Base-by-base conservation (phyloP, 1,140 invertebrate species). In the Cydia fagiglandana region DNA sequence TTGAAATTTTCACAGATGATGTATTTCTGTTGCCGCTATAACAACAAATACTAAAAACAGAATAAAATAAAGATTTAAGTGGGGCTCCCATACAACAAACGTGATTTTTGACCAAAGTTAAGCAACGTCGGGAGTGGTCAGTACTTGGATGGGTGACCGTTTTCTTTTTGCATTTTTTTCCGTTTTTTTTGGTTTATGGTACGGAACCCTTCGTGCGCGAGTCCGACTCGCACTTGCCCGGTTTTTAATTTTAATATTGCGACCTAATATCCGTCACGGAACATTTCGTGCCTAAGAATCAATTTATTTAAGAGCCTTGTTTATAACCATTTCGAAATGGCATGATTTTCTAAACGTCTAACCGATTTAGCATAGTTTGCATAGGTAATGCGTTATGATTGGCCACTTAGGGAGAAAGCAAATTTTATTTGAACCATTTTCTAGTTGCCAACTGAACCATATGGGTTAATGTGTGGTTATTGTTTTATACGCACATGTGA, bases 361-460 rank as follows among this genome's bases (percentile, higher is more conserved):
- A 17, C 66, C 66, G 28, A 70, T 70, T 70, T 70, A 10, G 9
- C n/a, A 17, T 70, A n/a, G 30, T 38, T 70, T 70, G 34, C 34
- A 66, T 66, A 70, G 34, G 56, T 70, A 70, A 70, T 38, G 66
- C 66, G 66, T 38, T 38, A 10, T 34, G 66, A 70, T 70, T 70
- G 66, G 15, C 66, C 66, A 38, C 66, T 38, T 70, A 70, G 20
- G 66, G 66, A 24, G 66, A 70, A 70, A 70, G 34, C 34, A 70
- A 7, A 41, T 38, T 41, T 20, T 24, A 41, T 17, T n/a, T 10
- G 12, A n/a, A 45, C 66, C n/a, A 45, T 34, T 70, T 41, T 45
- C 66, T 70, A 70, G 66, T 28, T 70, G 38, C n/a, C 30, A 41
- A 70, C 34, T 70, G 34, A 70, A 70, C 66, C 66, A 70, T 68